A percentile compares a stretch with the other conserved stretches of the same genome.
These are phyloP conservation scores for Congeria kusceri DNA, from an alignment of 2,888 invertebrate species.

Conservation along the genomic window DNA sequence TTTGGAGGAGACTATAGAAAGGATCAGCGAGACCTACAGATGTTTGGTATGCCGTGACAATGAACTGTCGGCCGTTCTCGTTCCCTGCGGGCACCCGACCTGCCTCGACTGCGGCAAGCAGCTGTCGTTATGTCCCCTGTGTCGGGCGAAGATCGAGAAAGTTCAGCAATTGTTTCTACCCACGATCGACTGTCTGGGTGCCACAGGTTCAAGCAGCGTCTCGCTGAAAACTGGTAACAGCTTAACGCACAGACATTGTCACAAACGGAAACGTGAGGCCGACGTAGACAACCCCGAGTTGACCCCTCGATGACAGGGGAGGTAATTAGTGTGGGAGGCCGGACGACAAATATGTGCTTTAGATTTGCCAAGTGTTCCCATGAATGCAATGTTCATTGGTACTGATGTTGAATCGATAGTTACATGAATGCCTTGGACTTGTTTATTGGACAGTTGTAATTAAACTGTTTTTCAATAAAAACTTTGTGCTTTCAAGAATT, in stretches of 20 bases:
- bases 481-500: too few relatives aligned
- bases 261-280: constrained; percentile 19
- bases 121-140: constrained; percentile 91
- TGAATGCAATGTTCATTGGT: too few relatives aligned
- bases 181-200: constrained; percentile 36
- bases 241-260: constrained; percentile 23
- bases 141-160: constrained; percentile 90
- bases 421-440: too few relatives aligned
- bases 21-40: constrained; percentile 86
- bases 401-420: too few relatives aligned
- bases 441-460: too few relatives aligned
- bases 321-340: too few relatives aligned
- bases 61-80: constrained; percentile 92
- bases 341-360: too few relatives aligned
- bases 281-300: constrained; percentile 1
- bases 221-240: constrained; percentile 19
- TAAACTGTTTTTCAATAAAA: too few relatives aligned
- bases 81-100: constrained; percentile 95
- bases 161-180: constrained; percentile 89
- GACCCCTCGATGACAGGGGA: too few relatives aligned
- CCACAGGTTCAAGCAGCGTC: constrained; percentile 17
- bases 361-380: too few relatives aligned
- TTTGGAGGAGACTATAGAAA: constrained; percentile 71
- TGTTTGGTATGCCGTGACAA: constrained; percentile 96
- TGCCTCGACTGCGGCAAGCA: constrained; percentile 91